These are phyloP conservation scores for pig (Sus scrofa) DNA, from an alignment of 2,113 vertebrate species.

Conservation along the genomic window T2T-Sscrofa CM000824.6:226516501-226517000, in stretches of 20 bases:
- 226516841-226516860: background rate
- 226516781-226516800: fast-evolving
- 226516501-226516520: background rate
- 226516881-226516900: background rate
- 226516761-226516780: fast-evolving
- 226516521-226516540: background rate
- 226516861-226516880: background rate
- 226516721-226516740: fast-evolving
- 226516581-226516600: fast-evolving
- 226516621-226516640: background rate
- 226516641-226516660: fast-evolving
- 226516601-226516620: fast-evolving
- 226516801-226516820: background rate
- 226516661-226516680: fast-evolving
- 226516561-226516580: fast-evolving
- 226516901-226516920: background rate
- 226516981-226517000: background rate
- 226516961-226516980: background rate
- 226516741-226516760: no score
- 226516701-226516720: fast-evolving
- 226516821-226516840: background rate
- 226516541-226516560: fast-evolving
- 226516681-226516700: fast-evolving
- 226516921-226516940: background rate
- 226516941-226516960: background rate